These are phyloP conservation scores for Thymallus thymallus DNA, from an alignment of 2,113 vertebrate genomes.

Conservation along the genomic window DNA sequence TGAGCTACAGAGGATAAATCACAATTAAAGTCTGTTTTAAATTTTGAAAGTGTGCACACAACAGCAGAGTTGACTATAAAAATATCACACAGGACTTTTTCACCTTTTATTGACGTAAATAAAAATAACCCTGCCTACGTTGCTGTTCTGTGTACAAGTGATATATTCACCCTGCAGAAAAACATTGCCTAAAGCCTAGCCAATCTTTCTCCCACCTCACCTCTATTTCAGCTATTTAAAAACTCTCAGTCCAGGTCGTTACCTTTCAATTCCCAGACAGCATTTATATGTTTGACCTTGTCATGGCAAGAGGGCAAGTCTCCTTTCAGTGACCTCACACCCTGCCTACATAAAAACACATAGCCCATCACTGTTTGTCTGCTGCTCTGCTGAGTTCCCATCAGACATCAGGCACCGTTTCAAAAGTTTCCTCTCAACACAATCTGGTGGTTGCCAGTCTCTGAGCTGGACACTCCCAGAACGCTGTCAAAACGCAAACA, in stretches of 20 bases:
- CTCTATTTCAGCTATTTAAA: background rate
- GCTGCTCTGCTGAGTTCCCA: slow-evolving; percentile 44
- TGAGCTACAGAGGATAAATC: background rate
- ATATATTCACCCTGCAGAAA: slow-evolving; percentile 50
- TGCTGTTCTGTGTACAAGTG: slow-evolving; percentile 41
- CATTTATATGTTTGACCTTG: slow-evolving; percentile 55
- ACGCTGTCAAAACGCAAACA: background rate
- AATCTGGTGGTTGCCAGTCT: slow-evolving; percentile 3
- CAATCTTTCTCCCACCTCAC: background rate
- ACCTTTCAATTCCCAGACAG: slow-evolving; percentile 36
- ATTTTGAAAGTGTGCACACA: slow-evolving; percentile 1
- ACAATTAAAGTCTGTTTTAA: background rate
- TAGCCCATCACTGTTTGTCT: slow-evolving; percentile 52
- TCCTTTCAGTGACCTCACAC: slow-evolving; percentile 35
- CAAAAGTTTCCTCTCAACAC: slow-evolving; percentile 1
- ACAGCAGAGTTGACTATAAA: slow-evolving; percentile 7
- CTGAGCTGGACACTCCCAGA: slow-evolving; percentile 8
- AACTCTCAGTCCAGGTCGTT: slow-evolving; percentile 11
- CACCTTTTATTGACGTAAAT: slow-evolving; percentile 46
- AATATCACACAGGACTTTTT: slow-evolving; percentile 25
- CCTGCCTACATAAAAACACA: slow-evolving; percentile 31
- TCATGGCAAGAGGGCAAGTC: slow-evolving; percentile 18
- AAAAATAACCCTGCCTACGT: slow-evolving; percentile 56
- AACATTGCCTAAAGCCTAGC: slow-evolving; percentile 11
- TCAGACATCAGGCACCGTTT: slow-evolving; percentile 10